These are phyloP conservation scores for Tetramorium bicarinatum DNA, from an alignment of 2,888 invertebrate genomes.

Conservation along the genomic window DNA sequence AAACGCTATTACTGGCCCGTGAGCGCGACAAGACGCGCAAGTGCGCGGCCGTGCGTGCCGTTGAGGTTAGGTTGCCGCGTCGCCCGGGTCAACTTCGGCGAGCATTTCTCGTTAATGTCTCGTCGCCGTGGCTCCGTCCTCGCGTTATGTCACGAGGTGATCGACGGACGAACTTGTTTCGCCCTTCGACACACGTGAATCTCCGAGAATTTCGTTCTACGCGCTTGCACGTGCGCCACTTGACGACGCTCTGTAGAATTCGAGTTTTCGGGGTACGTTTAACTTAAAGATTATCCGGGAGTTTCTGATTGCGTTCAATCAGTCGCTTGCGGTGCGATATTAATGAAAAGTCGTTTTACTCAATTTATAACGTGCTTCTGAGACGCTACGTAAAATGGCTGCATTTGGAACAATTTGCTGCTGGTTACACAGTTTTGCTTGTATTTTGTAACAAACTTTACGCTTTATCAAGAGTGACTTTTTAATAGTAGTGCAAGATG, in stretches of 20 bases:
- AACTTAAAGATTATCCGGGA: neutral
- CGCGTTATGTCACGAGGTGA: neutral
- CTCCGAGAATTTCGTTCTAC: neutral
- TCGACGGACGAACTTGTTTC: neutral
- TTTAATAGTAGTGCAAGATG: too few species aligned
- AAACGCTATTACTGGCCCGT: neutral
- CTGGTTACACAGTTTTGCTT: neutral
- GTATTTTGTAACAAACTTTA: too few species aligned
- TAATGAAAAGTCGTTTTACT: neutral
- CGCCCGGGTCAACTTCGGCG: neutral
- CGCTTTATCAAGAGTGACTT: neutral
- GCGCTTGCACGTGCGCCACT: neutral
- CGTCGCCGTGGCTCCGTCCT: neutral
- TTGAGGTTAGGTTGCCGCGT: constrained; percentile 39
- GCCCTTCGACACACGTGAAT: too few species aligned
- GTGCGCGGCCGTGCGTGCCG: neutral
- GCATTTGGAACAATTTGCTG: neutral
- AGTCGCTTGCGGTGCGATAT: neutral
- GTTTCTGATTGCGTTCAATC: neutral
- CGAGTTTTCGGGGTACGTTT: neutral
- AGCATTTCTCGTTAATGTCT: neutral
- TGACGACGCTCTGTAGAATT: neutral
- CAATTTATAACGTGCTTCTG: neutral
- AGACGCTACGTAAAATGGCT: neutral
- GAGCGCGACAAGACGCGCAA: neutral